Conservation (phyloP, 2,797 vertebrate species). For the Novumbra hubbsi region DNA sequence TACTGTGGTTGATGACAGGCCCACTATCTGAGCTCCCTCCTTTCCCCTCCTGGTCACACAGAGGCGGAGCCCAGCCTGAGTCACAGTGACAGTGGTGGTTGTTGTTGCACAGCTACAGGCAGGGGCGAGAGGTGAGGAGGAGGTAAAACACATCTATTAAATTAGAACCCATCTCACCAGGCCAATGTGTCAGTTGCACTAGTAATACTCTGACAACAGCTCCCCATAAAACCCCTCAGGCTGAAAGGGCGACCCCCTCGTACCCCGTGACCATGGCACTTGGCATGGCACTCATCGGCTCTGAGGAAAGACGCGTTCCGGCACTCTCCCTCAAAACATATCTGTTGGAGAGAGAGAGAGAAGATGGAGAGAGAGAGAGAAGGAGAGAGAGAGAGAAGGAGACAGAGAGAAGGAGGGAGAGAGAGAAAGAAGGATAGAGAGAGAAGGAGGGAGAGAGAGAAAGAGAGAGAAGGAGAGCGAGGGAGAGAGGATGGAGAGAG, state of each 20-base stretch:
- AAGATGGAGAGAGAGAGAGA: neutral
- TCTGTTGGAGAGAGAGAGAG: slow-evolving; percentile 67
- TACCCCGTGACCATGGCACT: slow-evolving; percentile 90
- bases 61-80: slow-evolving; percentile 88
- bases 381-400: neutral
- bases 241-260: slow-evolving; percentile 36
- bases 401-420: neutral
- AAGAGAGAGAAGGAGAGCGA: slow-evolving; percentile 21
- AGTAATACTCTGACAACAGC: neutral
- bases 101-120: slow-evolving; percentile 74
- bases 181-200: too few species aligned
- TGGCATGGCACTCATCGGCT: slow-evolving; percentile 83
- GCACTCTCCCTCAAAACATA: slow-evolving; percentile 94
- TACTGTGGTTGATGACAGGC: slow-evolving; percentile 77
- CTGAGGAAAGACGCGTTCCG: slow-evolving; percentile 88
- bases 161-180: too few species aligned
- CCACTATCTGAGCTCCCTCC: slow-evolving; percentile 95
- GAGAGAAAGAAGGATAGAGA: neutral
- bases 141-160: neutral
- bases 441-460: slow-evolving; percentile 14
- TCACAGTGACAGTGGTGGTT: slow-evolving; percentile 94
- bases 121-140: slow-evolving; percentile 1
- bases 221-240: neutral
- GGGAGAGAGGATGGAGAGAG: slow-evolving; percentile 14
- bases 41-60: slow-evolving; percentile 76